Percentiles rank a stretch among this genome's conserved stretches.
These are phyloP conservation scores for Crocodylus rhombifer DNA, from an alignment of 2,797 vertebrate genomes.

Conservation along the genomic window DNA sequence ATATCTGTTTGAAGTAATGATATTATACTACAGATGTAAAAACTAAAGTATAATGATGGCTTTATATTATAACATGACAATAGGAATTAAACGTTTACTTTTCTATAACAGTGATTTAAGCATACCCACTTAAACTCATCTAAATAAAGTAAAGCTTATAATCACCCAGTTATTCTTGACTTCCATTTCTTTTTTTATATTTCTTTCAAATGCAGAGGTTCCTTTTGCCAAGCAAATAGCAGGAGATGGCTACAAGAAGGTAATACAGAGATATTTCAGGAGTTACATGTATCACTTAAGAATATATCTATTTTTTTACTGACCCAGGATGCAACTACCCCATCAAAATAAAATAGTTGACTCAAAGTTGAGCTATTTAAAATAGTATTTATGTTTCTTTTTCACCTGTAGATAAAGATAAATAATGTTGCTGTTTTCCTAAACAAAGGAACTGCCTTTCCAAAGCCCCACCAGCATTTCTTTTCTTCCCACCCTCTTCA, in stretches of 20 bases:
- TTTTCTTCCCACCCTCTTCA: conserved; percentile 27
- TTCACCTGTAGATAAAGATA: not conserved
- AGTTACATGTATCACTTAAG: not conserved
- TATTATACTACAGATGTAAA: not conserved
- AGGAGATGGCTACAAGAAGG: not conserved
- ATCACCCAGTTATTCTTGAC: not conserved
- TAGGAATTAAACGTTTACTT: not conserved
- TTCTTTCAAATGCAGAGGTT: not conserved
- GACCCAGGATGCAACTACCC: not conserved
- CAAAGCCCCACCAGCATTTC: not conserved
- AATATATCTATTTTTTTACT: not conserved
- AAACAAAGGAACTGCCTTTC: not conserved
- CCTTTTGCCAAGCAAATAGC: not conserved
- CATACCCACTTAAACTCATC: not conserved
- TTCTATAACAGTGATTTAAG: not conserved
- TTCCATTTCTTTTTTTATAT: not conserved
- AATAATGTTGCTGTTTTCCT: not conserved
- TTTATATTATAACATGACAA: not conserved
- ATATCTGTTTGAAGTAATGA: not conserved
- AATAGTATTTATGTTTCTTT: conserved; percentile 6
- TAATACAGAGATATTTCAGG: not conserved
- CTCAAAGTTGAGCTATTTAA: not conserved
- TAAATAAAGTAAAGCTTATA: not conserved
- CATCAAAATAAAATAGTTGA: not conserved
- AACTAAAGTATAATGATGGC: not conserved